Conservation (phyloP, 2,797 vertebrate genomes). For the Falco columbarius region DNA sequence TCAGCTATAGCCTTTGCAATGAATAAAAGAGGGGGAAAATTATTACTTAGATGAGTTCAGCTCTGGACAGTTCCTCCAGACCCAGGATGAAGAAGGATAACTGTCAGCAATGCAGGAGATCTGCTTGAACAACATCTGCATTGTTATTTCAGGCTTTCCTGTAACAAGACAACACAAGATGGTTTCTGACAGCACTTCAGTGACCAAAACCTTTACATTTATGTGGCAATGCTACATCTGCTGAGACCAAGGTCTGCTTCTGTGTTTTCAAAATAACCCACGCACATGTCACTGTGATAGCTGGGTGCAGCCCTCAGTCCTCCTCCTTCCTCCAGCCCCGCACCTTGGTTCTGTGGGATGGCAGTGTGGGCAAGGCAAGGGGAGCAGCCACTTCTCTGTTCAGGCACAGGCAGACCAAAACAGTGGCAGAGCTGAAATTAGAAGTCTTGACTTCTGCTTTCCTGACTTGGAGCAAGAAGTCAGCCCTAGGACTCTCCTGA, state of each 20-base stretch:
- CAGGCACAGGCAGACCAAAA: not conserved
- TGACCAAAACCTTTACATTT: not conserved
- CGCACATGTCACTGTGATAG: fast-evolving
- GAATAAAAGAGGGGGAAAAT: not conserved
- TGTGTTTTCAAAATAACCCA: not conserved
- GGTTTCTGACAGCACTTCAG: not conserved
- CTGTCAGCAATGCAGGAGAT: slow-evolving; percentile 73
- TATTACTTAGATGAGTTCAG: slow-evolving; percentile 72
- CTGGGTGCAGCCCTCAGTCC: not conserved
- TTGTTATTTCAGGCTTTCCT: slow-evolving; percentile 76
- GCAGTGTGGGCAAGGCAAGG: not conserved
- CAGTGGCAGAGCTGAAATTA: not conserved
- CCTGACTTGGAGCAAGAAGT: not conserved
- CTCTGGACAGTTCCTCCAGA: slow-evolving; percentile 74
- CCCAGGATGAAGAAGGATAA: slow-evolving; percentile 75
- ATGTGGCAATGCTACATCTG: not conserved
- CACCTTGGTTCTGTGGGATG: not conserved
- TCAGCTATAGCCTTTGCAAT: not conserved
- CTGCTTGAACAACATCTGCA: slow-evolving; percentile 33
- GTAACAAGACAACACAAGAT: not conserved
- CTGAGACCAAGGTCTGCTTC: not conserved
- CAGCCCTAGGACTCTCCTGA: not conserved
- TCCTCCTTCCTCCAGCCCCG: not conserved
- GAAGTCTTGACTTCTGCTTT: slow-evolving; percentile 25
- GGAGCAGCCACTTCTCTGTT: slow-evolving; percentile 11